Conservation (phyloP, 2,113 vertebrate species). For the Australoheros scitulus region DNA sequence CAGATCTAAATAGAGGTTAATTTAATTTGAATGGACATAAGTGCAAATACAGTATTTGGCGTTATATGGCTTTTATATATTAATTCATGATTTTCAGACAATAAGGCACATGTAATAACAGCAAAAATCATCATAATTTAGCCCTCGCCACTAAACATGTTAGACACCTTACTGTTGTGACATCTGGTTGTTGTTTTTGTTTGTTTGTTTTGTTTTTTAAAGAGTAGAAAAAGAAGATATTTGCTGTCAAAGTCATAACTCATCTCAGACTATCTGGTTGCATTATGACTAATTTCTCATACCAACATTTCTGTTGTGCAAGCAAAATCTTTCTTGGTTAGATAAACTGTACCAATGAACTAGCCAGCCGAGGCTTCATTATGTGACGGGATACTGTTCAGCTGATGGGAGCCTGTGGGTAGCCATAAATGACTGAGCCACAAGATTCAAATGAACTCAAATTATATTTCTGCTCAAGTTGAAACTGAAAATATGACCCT, state of each 20-base stretch:
- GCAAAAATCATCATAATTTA: not conserved
- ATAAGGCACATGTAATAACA: not conserved
- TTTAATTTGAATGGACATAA: rapidly evolving
- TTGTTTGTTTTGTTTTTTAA: not conserved
- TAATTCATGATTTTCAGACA: too few relatives aligned
- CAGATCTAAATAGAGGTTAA: not conserved
- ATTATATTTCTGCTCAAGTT: not conserved
- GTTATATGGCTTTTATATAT: not conserved
- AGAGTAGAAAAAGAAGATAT: not conserved
- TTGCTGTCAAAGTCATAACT: not conserved
- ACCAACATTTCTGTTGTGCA: not conserved
- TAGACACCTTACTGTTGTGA: not conserved
- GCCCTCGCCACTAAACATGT: not conserved
- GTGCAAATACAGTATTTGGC: not conserved
- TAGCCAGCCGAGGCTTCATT: not conserved
- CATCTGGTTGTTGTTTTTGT: not conserved
- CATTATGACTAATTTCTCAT: not conserved
- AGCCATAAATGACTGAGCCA: not conserved
- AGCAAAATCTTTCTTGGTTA: not conserved
- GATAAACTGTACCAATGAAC: not conserved
- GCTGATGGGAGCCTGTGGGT: not conserved
- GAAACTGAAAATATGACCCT: not conserved
- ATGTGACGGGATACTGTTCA: not conserved
- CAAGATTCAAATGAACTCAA: not conserved
- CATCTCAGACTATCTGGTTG: not conserved